Evolutionary conservation across 2,113 vertebrate genomes (phyloP).

Genomic region (Ammodytes marinus): DNA sequence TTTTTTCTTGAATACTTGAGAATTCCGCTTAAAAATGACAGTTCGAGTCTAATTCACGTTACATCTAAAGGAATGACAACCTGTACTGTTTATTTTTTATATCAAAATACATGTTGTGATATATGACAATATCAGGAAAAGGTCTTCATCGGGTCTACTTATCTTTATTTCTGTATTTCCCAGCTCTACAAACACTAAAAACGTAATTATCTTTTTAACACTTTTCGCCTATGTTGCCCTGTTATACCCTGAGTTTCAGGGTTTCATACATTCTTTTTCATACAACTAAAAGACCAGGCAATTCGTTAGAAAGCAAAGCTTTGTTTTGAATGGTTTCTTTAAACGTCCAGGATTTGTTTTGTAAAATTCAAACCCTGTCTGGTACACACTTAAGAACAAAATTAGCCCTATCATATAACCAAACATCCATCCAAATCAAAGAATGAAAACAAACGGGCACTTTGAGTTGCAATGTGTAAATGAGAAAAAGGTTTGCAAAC

Average conservation of each 20-base stretch:
- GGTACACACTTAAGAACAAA: constrained; percentile 24
- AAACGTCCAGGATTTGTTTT: constrained; percentile 28
- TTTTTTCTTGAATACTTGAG: background rate
- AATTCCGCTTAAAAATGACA: background rate
- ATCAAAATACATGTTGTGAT: background rate
- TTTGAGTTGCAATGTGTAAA: constrained; percentile 15
- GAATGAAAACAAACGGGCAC: constrained; percentile 16
- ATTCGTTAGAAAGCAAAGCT: constrained; percentile 29
- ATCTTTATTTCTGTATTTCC: background rate
- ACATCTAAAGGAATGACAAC: background rate
- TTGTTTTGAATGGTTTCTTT: background rate
- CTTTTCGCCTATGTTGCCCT: background rate
- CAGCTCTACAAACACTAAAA: constrained; percentile 9
- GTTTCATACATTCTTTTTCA: constrained; percentile 1
- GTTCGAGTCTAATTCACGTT: background rate
- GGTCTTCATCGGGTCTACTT: background rate
- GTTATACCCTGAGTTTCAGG: constrained; percentile 2
- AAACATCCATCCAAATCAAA: constrained; percentile 37
- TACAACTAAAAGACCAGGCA: constrained; percentile 10
- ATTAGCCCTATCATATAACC: background rate
- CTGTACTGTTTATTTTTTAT: background rate
- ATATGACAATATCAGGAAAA: background rate
- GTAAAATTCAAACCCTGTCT: constrained; percentile 26
- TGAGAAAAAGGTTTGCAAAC: background rate
- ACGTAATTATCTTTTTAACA: background rate